Percentiles rank a stretch among this genome's conserved stretches.
phyloP scores from a whole-genome alignment of 2,113 vertebrate species.

The Syngnathoides biaculeatus region DNA sequence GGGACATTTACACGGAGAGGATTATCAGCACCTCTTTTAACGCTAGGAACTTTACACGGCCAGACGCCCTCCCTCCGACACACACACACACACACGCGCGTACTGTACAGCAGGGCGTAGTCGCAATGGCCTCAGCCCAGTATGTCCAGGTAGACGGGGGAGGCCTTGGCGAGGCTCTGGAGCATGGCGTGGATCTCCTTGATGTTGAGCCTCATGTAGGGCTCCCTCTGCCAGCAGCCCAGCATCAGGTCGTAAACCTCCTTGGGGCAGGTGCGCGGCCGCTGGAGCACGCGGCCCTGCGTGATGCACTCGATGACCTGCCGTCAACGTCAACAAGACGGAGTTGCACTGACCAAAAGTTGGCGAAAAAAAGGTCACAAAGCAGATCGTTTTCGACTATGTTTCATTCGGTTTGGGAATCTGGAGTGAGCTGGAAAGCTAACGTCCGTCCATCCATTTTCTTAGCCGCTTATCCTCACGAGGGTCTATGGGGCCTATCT shows the following conservation, averaged over 20 bases:
- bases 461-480: too few relatives aligned
- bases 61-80: conserved; percentile 61
- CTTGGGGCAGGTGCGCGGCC: conserved; percentile 93
- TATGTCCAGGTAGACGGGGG: conserved; percentile 98
- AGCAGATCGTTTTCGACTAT: too few relatives aligned
- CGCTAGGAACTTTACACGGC: conserved; percentile 58
- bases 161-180: conserved; percentile 96
- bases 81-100: conserved; percentile 73
- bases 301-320: conserved; percentile 99
- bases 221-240: conserved; percentile 97
- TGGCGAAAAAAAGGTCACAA: too few relatives aligned
- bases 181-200: conserved; percentile 95
- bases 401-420: too few relatives aligned
- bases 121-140: conserved; percentile 79
- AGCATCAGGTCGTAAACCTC: conserved; percentile 98
- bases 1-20: conserved; percentile 54
- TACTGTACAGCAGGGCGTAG: conserved; percentile 30
- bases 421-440: too few relatives aligned
- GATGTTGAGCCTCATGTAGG: conserved; percentile 97
- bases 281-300: conserved; percentile 94
- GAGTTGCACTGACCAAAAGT: too few relatives aligned
- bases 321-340: neutral
- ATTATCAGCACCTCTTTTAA: too few relatives aligned
- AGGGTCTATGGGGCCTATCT: too few relatives aligned
- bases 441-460: too few relatives aligned